phyloP scores from a whole-genome alignment of 2,797 vertebrate genomes.

The Clarias platycephalus region DNA sequence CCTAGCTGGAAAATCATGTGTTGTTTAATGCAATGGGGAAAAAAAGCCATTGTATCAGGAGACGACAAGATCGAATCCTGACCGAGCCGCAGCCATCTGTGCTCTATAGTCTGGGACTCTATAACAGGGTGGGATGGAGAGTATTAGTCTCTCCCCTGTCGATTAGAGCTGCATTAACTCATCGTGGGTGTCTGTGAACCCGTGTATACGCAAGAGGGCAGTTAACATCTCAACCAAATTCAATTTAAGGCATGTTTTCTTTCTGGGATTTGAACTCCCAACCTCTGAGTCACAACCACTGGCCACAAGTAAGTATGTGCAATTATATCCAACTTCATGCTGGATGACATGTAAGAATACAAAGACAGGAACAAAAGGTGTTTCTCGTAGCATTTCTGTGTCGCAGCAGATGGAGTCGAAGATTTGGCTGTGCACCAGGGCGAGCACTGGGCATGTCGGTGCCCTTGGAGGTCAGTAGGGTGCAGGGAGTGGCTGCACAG shows the following conservation, averaged over 20 bases:
- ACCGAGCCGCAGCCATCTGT: not conserved
- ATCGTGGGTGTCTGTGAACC: conserved; percentile 11
- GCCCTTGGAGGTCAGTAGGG: conserved; percentile 55
- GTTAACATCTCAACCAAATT: not conserved
- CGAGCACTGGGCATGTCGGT: conserved; percentile 20
- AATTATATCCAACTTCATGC: not conserved
- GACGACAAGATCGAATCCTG: not conserved
- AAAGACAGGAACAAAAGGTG: not conserved
- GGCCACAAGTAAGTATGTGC: not conserved
- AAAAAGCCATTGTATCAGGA: not conserved
- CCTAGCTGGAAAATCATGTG: not conserved
- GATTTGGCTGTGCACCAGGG: conserved; percentile 12
- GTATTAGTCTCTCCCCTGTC: not conserved
- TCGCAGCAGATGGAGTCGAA: conserved; percentile 68
- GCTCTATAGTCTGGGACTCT: not conserved
- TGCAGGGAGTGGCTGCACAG: conserved; percentile 39
- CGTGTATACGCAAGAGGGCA: not conserved
- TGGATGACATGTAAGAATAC: not conserved
- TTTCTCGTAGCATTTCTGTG: not conserved
- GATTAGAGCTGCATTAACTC: not conserved
- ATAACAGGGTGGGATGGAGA: not conserved
- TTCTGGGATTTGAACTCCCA: conserved; percentile 5
- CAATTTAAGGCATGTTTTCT: not conserved
- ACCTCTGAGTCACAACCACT: not conserved
- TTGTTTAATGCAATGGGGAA: not conserved